Conservation (phyloP, 2,888 invertebrate species). For the Julus scanicus region DNA sequence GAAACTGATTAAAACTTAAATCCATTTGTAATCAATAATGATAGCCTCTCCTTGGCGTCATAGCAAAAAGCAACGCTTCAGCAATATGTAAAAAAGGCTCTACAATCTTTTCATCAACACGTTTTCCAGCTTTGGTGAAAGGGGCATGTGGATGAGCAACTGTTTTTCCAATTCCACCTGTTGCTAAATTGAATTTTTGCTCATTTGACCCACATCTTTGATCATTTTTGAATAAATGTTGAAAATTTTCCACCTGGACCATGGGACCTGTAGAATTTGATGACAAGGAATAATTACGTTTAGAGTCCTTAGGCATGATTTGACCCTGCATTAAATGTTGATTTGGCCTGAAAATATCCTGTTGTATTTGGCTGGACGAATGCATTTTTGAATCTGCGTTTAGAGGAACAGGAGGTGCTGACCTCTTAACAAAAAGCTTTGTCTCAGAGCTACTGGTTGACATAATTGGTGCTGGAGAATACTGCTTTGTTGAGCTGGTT, state of each 20-base stretch:
- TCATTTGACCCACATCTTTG: too few species aligned
- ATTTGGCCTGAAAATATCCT: too few species aligned
- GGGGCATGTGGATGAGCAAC: not conserved
- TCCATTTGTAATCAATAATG: not conserved
- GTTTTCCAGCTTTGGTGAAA: not conserved
- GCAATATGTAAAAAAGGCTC: not conserved
- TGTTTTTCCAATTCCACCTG: not conserved
- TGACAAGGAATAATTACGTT: too few species aligned
- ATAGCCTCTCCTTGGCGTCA: not conserved
- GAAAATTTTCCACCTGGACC: too few species aligned
- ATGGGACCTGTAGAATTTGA: too few species aligned
- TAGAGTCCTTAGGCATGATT: too few species aligned
- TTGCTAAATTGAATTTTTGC: too few species aligned
- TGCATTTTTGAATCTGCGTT: not conserved
- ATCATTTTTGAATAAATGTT: too few species aligned
- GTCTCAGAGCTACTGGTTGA: not conserved
- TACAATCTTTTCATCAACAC: not conserved
- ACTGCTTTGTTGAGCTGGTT: not conserved
- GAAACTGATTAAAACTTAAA: not conserved
- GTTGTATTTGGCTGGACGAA: not conserved
- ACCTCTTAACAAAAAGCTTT: fast-evolving
- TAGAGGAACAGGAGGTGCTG: not conserved
- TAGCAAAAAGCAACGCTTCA: not conserved
- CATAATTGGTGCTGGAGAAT: not conserved
- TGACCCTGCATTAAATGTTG: too few species aligned